Percentiles rank a stretch among this genome's conserved stretches.
phyloP scores from a whole-genome alignment of 2,888 invertebrate genomes.

The Tuta absoluta region DNA sequence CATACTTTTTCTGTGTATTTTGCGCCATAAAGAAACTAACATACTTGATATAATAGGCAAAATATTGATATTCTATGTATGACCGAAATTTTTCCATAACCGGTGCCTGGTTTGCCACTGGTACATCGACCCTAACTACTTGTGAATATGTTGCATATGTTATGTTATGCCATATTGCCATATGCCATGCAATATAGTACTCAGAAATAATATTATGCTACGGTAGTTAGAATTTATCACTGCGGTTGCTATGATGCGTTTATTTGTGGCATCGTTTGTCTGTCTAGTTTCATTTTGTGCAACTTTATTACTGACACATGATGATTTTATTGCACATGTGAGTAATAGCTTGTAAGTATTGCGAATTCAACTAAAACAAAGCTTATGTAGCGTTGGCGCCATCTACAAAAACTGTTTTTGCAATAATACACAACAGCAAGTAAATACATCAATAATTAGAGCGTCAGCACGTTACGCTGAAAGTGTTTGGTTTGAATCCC shows the following conservation, averaged over 20 bases:
- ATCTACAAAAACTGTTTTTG: no score
- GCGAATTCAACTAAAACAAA: not conserved
- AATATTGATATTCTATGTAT: no score
- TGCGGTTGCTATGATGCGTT: not conserved
- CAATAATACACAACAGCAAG: no score
- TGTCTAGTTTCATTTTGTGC: not conserved
- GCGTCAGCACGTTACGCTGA: no score
- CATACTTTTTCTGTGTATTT: no score
- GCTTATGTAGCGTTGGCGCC: no score
- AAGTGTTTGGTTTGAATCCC: no score
- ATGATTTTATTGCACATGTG: not conserved
- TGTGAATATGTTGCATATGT: not conserved
- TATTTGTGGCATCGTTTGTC: not conserved
- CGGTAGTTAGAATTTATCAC: slow-evolving; percentile 7
- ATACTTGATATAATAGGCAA: no score
- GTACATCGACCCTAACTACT: not conserved
- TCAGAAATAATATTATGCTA: not conserved
- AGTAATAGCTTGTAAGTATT: not conserved
- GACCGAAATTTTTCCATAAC: no score
- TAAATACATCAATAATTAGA: no score
- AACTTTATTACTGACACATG: slow-evolving; percentile 1
- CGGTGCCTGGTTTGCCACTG: not conserved
- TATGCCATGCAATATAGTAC: not conserved
- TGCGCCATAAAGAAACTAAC: no score
- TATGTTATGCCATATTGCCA: slow-evolving; percentile 7